Conservation (phyloP, 2,797 vertebrate genomes). For the Calcarius lapponicus region DNA sequence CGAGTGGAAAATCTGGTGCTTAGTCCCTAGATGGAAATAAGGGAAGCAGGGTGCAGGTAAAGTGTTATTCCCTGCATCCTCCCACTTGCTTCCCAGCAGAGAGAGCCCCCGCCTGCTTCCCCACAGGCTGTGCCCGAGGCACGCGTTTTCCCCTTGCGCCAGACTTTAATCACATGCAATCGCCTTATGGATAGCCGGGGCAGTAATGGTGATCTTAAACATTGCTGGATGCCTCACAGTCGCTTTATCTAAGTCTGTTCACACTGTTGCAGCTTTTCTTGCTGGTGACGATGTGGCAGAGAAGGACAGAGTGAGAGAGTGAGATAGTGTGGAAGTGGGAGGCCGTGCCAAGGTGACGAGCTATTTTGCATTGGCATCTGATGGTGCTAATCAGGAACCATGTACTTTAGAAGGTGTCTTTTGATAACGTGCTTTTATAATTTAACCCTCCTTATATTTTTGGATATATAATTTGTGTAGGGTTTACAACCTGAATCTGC, state of each 20-base stretch:
- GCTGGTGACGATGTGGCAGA: conserved; percentile 27
- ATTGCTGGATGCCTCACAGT: conserved; percentile 28
- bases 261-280: conserved; percentile 54
- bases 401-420: conserved; percentile 53
- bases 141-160: not conserved
- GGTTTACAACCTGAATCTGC: conserved; percentile 73
- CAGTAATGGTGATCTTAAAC: conserved; percentile 45
- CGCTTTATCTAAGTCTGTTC: conserved; percentile 57
- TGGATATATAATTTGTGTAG: conserved; percentile 49
- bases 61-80: not conserved
- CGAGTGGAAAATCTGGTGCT: not conserved
- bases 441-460: conserved; percentile 49
- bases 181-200: not conserved
- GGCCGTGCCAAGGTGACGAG: not conserved
- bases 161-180: conserved; percentile 9
- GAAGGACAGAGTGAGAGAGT: conserved; percentile 33
- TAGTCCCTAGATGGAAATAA: not conserved
- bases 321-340: conserved; percentile 43
- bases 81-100: not conserved
- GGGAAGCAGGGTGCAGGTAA: not conserved
- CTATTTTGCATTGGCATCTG: conserved; percentile 41
- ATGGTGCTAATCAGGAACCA: conserved; percentile 23
- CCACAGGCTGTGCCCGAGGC: not conserved
- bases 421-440: conserved; percentile 45
- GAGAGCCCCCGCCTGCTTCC: not conserved